phyloP scores from a whole-genome alignment of 2,797 vertebrate genomes.

The Amblyraja radiata region DNA sequence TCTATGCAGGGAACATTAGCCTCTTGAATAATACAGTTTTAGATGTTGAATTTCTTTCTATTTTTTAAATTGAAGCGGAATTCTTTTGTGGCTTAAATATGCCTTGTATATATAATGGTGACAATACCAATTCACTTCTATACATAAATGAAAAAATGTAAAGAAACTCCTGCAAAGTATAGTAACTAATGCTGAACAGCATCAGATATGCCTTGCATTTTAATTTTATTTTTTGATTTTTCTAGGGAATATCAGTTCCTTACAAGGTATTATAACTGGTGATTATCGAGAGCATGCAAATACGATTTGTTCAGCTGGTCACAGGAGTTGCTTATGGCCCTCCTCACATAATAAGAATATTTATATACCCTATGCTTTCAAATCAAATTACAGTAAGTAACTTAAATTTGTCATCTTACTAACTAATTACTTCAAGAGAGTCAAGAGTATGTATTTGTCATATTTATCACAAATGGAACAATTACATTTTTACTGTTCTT shows the following conservation, averaged over 20 bases:
- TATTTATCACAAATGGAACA: too few relatives aligned
- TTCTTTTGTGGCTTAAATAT: neutral
- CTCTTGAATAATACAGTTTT: neutral
- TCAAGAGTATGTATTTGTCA: too few relatives aligned
- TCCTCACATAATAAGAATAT: neutral
- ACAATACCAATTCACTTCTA: neutral
- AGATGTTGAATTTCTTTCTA: neutral
- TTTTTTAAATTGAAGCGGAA: too few relatives aligned
- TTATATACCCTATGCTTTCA: neutral
- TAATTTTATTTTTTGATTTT: neutral
- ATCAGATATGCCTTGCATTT: neutral
- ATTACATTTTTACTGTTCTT: too few relatives aligned
- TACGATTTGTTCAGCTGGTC: neutral
- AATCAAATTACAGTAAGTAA: slow-evolving; percentile 24
- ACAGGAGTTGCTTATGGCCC: slow-evolving; percentile 8
- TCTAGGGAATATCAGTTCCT: slow-evolving; percentile 10
- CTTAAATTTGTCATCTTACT: neutral
- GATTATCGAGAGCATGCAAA: neutral
- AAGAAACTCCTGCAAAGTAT: neutral
- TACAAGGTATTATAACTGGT: neutral
- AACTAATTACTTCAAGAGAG: neutral
- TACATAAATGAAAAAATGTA: neutral
- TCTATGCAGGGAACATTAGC: neutral
- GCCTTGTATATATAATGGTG: neutral
- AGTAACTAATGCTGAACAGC: neutral